phyloP scores from a whole-genome alignment of 1,140 invertebrate species.

The Drosophila obscura region DNA sequence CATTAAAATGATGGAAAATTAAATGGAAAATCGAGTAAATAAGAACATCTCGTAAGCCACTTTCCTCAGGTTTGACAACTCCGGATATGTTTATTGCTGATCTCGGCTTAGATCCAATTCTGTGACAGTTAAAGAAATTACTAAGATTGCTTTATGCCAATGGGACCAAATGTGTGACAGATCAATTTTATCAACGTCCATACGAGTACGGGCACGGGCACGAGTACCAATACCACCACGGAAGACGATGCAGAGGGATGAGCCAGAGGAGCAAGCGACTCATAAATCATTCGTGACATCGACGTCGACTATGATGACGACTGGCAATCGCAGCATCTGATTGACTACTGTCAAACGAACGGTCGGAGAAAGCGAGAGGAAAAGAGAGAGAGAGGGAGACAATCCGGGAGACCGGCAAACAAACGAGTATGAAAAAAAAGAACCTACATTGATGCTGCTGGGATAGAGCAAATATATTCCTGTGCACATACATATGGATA shows the following conservation, averaged over 20 bases:
- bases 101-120: slow-evolving; percentile 37
- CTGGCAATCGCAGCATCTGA: slow-evolving; percentile 75
- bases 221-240: slow-evolving; percentile 3
- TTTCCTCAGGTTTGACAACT: background rate
- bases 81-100: slow-evolving; percentile 15
- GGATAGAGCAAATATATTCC: slow-evolving; percentile 27
- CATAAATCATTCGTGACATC: slow-evolving; percentile 78
- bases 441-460: slow-evolving; percentile 22
- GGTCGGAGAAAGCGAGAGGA: slow-evolving; percentile 11
- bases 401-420: slow-evolving; percentile 21
- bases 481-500: slow-evolving; percentile 1
- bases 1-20: slow-evolving; percentile 8
- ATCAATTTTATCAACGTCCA: slow-evolving; percentile 66
- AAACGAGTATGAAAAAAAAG: slow-evolving; percentile 23
- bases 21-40: slow-evolving; percentile 11
- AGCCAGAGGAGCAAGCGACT: slow-evolving; percentile 48
- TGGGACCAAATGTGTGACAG: slow-evolving; percentile 61
- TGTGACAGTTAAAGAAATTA: slow-evolving; percentile 59
- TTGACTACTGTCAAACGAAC: slow-evolving; percentile 73
- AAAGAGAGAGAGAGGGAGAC: slow-evolving; percentile 5
- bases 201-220: background rate
- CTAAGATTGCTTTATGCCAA: slow-evolving; percentile 53
- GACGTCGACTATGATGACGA: slow-evolving; percentile 77
- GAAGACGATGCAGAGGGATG: background rate
- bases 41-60: no score